Percentiles rank a stretch among this genome's conserved stretches.
These are phyloP conservation scores for Avahi laniger DNA, from an alignment of 2,797 vertebrate species.

Conservation along the genomic window DNA sequence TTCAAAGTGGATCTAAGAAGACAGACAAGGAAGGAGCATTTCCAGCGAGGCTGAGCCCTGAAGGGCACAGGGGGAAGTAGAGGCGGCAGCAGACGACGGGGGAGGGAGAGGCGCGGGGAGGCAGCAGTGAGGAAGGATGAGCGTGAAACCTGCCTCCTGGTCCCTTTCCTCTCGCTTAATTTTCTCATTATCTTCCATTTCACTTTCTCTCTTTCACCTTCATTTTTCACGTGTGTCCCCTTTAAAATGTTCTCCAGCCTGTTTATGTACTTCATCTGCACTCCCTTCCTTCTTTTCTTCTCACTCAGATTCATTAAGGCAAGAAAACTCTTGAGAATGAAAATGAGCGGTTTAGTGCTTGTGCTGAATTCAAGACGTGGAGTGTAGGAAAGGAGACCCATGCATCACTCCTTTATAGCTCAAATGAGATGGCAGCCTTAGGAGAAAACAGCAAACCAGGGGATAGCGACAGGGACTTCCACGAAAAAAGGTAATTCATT, in stretches of 20 bases:
- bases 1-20: constrained; percentile 49
- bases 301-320: constrained; percentile 12
- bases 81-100: background rate
- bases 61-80: constrained; percentile 45
- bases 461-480: background rate
- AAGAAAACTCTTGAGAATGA: constrained; percentile 29
- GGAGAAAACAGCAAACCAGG: background rate
- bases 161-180: background rate
- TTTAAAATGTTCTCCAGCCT: background rate
- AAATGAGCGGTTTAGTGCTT: constrained; percentile 40
- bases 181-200: background rate
- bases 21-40: constrained; percentile 29
- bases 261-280: background rate
- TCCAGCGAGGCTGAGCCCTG: constrained; percentile 39
- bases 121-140: too few species aligned
- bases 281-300: background rate
- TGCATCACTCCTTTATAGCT: background rate
- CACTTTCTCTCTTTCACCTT: background rate
- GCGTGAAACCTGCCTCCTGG: accelerated
- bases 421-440: background rate
- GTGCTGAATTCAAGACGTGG: background rate
- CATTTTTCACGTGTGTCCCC: background rate
- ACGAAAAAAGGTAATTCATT: background rate
- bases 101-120: background rate
- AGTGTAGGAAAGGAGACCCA: background rate